Evolutionary conservation across 2,888 invertebrate species (phyloP), one percentile per base, ranked within the genome.

Genomic region (Brenthis ino): DNA sequence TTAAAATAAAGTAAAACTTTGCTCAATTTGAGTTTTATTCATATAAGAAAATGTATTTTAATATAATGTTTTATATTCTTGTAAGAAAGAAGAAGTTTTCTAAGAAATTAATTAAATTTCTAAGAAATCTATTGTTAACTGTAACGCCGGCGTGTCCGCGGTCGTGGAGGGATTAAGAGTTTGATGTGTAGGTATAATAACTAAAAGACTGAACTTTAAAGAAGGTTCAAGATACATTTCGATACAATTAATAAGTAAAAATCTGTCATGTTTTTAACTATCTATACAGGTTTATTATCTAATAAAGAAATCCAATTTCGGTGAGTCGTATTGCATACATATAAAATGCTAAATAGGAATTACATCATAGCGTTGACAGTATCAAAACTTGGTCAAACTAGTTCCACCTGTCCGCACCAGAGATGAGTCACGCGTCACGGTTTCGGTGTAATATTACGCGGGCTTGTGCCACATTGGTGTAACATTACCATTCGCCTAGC

Each of bases 391-490:
- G 20, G 54, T 63, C 55, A 68, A 71, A 68, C 71, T 68, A 64
- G 68, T 71, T 67, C 67, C 47, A 65, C 63, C 53, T 63, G 61
- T 53, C 56, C 28, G 33, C 37, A 58, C 57, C 24, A 47, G 43
- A 54, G 63, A 64, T 68, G 71, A 68, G 54, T 68, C 68, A 65
- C 68, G 57, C 61, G 68, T 64, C 64, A 70, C 54, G 53, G 37
- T 56, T 57, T 66, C 71, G 58, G 71, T 66, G 65, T 65, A 58
- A 66, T 33, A 66, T 71, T 68, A 71, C 71, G 65, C 11, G 11
- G 11, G 11, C 37, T 43, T 43, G 37, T 68, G 68, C 68, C 53
- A 33, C 50, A 56, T 65, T 68, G 70, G 65, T 71, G 58, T 71
- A 71, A 68, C 47, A 57, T 68, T 68, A 65, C 64, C 48, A 65